Percentiles rank a stretch among this genome's conserved stretches.
Evolutionary conservation across 2,113 vertebrate species (phyloP).

Genomic region (Ginglymostoma cirratum): DNA sequence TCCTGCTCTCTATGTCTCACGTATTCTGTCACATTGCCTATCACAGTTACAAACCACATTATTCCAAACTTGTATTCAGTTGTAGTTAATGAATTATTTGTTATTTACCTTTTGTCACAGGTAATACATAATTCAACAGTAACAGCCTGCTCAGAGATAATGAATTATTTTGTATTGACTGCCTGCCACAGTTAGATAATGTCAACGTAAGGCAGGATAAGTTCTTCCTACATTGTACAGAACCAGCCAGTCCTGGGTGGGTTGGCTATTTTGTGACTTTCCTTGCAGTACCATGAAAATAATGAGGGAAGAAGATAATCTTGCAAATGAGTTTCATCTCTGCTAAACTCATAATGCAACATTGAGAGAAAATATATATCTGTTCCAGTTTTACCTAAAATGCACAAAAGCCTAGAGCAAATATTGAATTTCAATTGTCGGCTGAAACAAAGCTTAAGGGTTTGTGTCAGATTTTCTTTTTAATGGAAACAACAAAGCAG

Average conservation of each 20-base stretch:
- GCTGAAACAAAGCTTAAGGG: neutral
- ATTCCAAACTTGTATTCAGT: neutral
- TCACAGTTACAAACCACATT: neutral
- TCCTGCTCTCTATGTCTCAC: neutral
- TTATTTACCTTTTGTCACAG: constrained; percentile 19
- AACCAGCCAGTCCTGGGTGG: too few relatives aligned
- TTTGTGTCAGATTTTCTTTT: neutral
- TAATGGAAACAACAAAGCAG: neutral
- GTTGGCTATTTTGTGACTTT: neutral
- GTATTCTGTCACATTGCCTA: neutral
- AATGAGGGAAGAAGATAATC: neutral
- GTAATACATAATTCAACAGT: constrained; percentile 29
- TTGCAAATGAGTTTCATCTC: neutral
- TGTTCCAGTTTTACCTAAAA: neutral
- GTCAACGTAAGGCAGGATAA: neutral
- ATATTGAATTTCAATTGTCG: neutral
- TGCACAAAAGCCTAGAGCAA: neutral
- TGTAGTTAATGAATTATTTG: constrained; percentile 25
- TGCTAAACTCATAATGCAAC: neutral
- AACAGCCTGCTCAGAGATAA: constrained; percentile 8
- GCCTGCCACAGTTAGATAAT: neutral
- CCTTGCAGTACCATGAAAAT: neutral
- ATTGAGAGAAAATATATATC: neutral
- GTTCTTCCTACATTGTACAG: neutral
- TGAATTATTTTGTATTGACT: constrained; percentile 20